Percentiles rank a stretch among this genome's conserved stretches.
phyloP scores from a whole-genome alignment of 2,113 vertebrate species.

The Poecile atricapillus region DNA sequence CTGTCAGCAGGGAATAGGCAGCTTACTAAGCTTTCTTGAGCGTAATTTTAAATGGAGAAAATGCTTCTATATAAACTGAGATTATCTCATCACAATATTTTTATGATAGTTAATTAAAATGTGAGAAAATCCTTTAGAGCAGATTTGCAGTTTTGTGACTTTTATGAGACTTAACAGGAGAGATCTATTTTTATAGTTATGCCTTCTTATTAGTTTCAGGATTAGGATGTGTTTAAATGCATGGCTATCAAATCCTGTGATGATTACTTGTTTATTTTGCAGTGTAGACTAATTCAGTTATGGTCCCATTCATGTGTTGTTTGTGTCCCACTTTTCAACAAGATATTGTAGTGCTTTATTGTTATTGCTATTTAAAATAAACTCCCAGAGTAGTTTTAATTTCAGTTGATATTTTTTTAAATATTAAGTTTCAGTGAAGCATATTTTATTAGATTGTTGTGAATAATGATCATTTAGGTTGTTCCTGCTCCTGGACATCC shows the following conservation, averaged over 20 bases:
- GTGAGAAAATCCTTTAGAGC: slow-evolving; percentile 56
- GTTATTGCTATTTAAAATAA: slow-evolving; percentile 8
- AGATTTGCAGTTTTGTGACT: slow-evolving; percentile 61
- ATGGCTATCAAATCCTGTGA: slow-evolving; percentile 29
- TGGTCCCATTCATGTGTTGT: background rate
- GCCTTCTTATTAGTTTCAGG: slow-evolving; percentile 50
- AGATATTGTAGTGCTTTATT: background rate
- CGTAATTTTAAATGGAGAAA: slow-evolving; percentile 49
- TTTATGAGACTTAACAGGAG: slow-evolving; percentile 52
- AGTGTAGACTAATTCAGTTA: slow-evolving; percentile 14
- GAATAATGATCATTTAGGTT: background rate
- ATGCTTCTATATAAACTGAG: slow-evolving; percentile 38
- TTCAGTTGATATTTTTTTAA: background rate
- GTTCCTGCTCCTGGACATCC: background rate
- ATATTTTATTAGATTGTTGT: background rate
- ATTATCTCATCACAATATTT: slow-evolving; percentile 65
- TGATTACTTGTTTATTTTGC: slow-evolving; percentile 50
- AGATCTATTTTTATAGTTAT: slow-evolving; percentile 58
- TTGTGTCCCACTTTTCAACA: background rate
- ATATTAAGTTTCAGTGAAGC: background rate
- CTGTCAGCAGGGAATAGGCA: slow-evolving; percentile 47
- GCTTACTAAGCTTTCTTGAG: slow-evolving; percentile 51
- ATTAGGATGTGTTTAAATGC: slow-evolving; percentile 22
- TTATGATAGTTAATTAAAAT: slow-evolving; percentile 71
- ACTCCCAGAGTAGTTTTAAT: background rate